These are phyloP conservation scores for Megalonaias nervosa DNA, from an alignment of 1,140 invertebrate species.

Conservation along the genomic window DNA sequence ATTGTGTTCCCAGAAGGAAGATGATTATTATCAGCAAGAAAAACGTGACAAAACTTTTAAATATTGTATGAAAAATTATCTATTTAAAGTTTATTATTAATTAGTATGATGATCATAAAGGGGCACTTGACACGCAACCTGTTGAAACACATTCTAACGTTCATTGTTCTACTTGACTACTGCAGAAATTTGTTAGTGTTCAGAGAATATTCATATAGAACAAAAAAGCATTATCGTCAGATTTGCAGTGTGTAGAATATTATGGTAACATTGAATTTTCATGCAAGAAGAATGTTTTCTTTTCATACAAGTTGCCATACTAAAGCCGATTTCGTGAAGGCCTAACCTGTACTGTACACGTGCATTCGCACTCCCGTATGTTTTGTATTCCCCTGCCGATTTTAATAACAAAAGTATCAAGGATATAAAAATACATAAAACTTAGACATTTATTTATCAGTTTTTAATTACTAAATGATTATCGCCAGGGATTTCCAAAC, in stretches of 20 bases:
- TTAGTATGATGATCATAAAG: neutral
- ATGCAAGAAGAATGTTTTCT: neutral
- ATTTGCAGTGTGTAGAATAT: neutral
- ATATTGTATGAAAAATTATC: conserved; percentile 46
- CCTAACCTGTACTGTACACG: too few relatives aligned
- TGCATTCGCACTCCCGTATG: too few relatives aligned
- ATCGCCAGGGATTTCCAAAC: too few relatives aligned
- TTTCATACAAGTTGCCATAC: too few relatives aligned
- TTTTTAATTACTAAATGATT: too few relatives aligned
- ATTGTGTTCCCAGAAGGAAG: neutral
- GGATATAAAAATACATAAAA: too few relatives aligned
- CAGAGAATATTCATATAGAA: neutral
- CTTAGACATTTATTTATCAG: too few relatives aligned
- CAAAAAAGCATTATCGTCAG: neutral
- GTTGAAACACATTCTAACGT: conserved; percentile 16
- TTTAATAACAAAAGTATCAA: too few relatives aligned
- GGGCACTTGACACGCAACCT: neutral
- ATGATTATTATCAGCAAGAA: conserved; percentile 54
- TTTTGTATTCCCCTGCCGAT: too few relatives aligned
- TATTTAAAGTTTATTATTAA: neutral
- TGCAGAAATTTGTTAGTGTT: neutral
- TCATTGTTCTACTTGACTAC: neutral
- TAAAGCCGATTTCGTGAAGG: too few relatives aligned
- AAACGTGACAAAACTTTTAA: conserved; percentile 43
- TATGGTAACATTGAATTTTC: neutral